Base-by-base conservation (phyloP, 2,888 invertebrate genomes). In the Plagiodera versicolora region DNA sequence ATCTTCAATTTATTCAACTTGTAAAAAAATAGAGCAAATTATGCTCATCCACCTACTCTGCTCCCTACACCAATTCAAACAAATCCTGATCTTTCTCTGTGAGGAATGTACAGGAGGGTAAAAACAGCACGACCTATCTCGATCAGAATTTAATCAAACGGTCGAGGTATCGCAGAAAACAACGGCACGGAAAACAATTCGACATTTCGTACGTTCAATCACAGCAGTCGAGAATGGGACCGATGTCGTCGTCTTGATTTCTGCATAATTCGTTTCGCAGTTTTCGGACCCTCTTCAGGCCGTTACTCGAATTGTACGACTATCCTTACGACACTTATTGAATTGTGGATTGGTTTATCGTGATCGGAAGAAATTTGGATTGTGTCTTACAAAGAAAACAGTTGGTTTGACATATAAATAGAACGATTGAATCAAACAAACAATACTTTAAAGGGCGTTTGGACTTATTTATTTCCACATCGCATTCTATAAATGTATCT, bases 121-220 rank as follows among this genome's bases (percentile, higher is more conserved):
- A 39, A 20, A 28, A 24, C 53, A 16, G 24, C 20, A 20, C 45
- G 20, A 66, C 69, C 71, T 72, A 74, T 74, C 73, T 69, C 75
- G 72, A 75, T 75, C 76, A 77, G 77, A 79, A 78, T 79, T 79
- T 78, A 79, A 78, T 79, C 79, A 79, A 79, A 79, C 73, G 74
- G 74, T 70, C 74, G 73, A 74, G 73, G 76, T 75, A 76, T 75
- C 69, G 74, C 69, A 71, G 69, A 67, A 70, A 70, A 70, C 68
- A 67, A 58, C 67, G 65, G 69, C 72, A 69, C 69, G 63, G 73
- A 73, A 74, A 73, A 74, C 68, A 73, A 24, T 75, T 73, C 66
- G 60, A 50, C 56, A 63, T 66, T 67, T 51, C 35, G 71, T 71
- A 71, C 68, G 73, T 72, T 73, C 72, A 75, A 75, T 75, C 74